Evolutionary conservation across 2,797 vertebrate genomes (phyloP), one percentile per base, ranked within the genome.

Genomic region (Jordanella pulchra): DNA sequence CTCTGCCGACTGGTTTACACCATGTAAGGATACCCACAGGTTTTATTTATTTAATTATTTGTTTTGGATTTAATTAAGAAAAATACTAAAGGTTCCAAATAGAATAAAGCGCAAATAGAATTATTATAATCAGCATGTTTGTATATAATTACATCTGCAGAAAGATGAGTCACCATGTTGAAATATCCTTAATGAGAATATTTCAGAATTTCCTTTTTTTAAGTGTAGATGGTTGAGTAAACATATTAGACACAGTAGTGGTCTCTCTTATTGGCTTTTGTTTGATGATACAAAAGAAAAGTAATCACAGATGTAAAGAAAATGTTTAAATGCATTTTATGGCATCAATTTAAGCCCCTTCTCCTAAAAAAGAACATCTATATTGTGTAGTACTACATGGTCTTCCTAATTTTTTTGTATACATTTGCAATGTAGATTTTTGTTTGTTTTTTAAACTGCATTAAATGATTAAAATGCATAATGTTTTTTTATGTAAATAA

Each of bases 51-150:
- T 64, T 17, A 53, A 76, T n/a, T n/a, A n/a, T n/a, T n/a, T n/a
- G 78, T 73, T 54, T 81, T 66, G 58, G 50, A 28, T 78, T 84
- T 70, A 27, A 73, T 56, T 47, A 73, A 75, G 32, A 39, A 0
- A 77, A 77, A 64, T 42, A 70, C 75, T 78, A 71, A 73, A 69
- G 42, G 17, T 30, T n/a, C n/a, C 28, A 23, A 28, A 66, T 64
- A 39, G 35, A 39, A 39, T 39, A 39, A 7, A 71, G 9, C 42
- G 23, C 67, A 48, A 58, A 61, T 50, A 48, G 30, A 70, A 25
- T 21, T 39, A 39, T 14, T 61, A n/a, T n/a, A 42, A 44, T 25
- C 13, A 44, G 25, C 42, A 63, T 42, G 7, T 39, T 39, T 39
- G 5, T 39, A 7, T 39, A 39, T 39, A 39, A 39, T 5, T 39